Evolutionary conservation across 2,113 vertebrate genomes (phyloP), one percentile per base, ranked within the genome.

Genomic region (Microtus montanus): DNA sequence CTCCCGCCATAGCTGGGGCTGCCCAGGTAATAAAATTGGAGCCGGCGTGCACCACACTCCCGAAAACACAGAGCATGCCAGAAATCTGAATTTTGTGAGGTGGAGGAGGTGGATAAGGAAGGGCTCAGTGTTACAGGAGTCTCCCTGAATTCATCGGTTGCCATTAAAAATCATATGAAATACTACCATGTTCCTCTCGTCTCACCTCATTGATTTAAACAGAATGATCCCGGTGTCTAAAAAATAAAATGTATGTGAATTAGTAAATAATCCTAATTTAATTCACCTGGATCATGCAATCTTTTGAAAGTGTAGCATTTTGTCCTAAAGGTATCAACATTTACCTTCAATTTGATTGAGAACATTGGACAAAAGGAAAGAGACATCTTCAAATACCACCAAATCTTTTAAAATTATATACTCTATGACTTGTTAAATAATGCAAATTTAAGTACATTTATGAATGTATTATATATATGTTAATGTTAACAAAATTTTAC

Each of bases 1-100:
- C 97, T 98, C 92, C 74, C 83, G 96, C 97, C 98, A 96, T 89
- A 95, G 93, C 97, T 92, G 61, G 97, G 85, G 92, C 90, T 95
- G 93, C 66, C 96, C 73, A 97, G 77, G 91, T 77, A 95, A 83
- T 10, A 35, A 88, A 96, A 35, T 54, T 24, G 41, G 64, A 44
- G 0, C 0, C 15, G 41, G 10, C 11, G 5, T 38, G 8, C 4
- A 58, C 49, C 38, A 41, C 74, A 30, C 1, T 24, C 44, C 47
- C 1, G 1, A 15, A 4, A 26, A 4, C 6, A 33, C 17, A 75
- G 4, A 74, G 20, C 20, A 58, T 92, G 6, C 28, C 92, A 97
- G 95, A 93, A 95, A 86, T 90, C 96, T 90, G 30, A 78, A 93
- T 86, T 95, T 96, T 54, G 5, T 73, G 26, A 88, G 93, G 96